These are phyloP conservation scores for Polydrusus pterygomalis DNA, from an alignment of 2,888 invertebrate genomes.

Conservation along the genomic window DNA sequence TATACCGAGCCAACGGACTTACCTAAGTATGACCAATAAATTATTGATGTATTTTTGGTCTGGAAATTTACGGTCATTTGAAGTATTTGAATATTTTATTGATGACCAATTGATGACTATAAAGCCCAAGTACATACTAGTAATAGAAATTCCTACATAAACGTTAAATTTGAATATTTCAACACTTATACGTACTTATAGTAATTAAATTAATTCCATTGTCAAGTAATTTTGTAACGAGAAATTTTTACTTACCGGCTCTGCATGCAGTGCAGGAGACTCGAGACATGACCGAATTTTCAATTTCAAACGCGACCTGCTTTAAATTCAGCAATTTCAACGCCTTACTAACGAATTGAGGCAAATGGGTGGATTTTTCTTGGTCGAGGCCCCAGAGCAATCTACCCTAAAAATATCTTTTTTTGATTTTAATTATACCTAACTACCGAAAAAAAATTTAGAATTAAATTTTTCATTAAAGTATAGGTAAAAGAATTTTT, in stretches of 20 bases:
- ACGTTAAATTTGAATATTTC: not conserved
- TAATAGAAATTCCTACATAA: not conserved
- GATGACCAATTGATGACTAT: too few relatives aligned
- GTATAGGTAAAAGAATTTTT: too few relatives aligned
- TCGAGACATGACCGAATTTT: conserved; percentile 93
- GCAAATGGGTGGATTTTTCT: conserved; percentile 82
- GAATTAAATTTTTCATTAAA: too few relatives aligned
- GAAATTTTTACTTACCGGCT: conserved; percentile 74
- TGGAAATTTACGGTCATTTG: too few relatives aligned
- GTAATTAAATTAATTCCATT: conserved; percentile 17
- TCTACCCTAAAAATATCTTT: conserved; percentile 71
- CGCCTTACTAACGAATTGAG: conserved; percentile 88
- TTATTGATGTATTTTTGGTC: too few relatives aligned
- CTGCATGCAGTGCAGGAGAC: conserved; percentile 94
- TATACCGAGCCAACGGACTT: too few relatives aligned
- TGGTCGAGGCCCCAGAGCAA: conserved; percentile 84
- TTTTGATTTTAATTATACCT: too few relatives aligned
- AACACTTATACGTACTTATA: too few relatives aligned
- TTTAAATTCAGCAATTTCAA: conserved; percentile 87
- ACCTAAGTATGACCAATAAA: too few relatives aligned
- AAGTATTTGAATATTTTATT: too few relatives aligned
- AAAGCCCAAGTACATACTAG: not conserved
- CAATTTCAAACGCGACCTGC: conserved; percentile 90
- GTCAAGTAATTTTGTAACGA: not conserved
- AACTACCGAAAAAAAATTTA: too few relatives aligned